A percentile compares a stretch with the other conserved stretches of the same genome.
phyloP scores from a whole-genome alignment of 2,797 vertebrate genomes.

The Sebastolobus altivelis region DNA sequence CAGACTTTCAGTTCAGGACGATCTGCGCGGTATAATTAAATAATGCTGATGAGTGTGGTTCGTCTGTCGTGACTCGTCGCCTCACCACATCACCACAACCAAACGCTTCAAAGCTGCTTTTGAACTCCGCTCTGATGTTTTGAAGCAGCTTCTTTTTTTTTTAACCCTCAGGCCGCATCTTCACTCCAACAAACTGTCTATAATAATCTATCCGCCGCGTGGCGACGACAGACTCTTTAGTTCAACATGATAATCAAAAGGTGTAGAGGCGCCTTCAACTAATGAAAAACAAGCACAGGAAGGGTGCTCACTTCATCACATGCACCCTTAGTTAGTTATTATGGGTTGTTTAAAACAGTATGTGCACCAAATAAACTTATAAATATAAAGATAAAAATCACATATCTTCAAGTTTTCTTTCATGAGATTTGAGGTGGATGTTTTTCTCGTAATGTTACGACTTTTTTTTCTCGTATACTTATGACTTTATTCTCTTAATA shows the following conservation, averaged over 20 bases:
- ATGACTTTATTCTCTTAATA: too few relatives aligned
- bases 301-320: background rate
- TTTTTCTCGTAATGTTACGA: too few relatives aligned
- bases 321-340: background rate
- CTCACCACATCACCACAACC: conserved; percentile 3
- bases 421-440: too few relatives aligned
- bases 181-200: background rate
- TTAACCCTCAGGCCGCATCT: background rate
- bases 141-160: background rate
- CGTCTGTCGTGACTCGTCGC: conserved; percentile 4
- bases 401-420: too few relatives aligned
- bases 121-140: conserved; percentile 23
- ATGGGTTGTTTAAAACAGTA: too few relatives aligned
- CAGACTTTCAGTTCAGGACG: background rate
- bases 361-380: background rate
- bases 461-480: too few relatives aligned
- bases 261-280: background rate
- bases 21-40: background rate
- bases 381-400: background rate
- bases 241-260: background rate
- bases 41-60: background rate
- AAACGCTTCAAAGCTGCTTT: conserved; percentile 37
- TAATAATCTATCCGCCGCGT: background rate
- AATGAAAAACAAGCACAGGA: background rate
- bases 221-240: background rate